Conservation (phyloP, 2,797 vertebrate genomes). For the Rallus crepitans region DNA sequence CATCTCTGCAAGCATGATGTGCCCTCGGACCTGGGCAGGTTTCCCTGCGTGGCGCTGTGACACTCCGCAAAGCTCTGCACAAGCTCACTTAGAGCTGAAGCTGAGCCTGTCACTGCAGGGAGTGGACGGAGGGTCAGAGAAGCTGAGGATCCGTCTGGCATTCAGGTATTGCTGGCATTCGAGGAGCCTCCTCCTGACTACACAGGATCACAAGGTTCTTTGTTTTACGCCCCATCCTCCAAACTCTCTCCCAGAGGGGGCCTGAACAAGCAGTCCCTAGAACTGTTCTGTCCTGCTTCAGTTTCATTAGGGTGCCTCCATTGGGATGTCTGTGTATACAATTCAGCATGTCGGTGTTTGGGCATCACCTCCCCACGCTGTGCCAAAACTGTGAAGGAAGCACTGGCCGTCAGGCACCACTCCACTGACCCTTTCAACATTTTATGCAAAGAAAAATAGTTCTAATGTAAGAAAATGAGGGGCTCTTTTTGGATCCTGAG, state of each 20-base stretch:
- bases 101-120: not conserved
- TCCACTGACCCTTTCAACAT: not conserved
- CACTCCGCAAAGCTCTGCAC: not conserved
- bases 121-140: not conserved
- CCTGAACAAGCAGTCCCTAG: not conserved
- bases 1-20: fast-evolving
- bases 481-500: no score
- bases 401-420: not conserved
- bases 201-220: not conserved
- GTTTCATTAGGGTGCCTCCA: not conserved
- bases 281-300: not conserved
- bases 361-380: not conserved
- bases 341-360: not conserved
- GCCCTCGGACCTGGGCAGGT: not conserved
- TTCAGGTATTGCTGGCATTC: not conserved
- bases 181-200: not conserved
- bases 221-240: not conserved
- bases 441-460: not conserved
- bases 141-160: not conserved
- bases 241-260: not conserved
- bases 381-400: not conserved
- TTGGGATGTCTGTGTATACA: not conserved
- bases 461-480: not conserved
- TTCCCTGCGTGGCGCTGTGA: not conserved
- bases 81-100: not conserved